Evolutionary conservation across 2,888 invertebrate species (phyloP).

Genomic region (Mactromeris polynyma): DNA sequence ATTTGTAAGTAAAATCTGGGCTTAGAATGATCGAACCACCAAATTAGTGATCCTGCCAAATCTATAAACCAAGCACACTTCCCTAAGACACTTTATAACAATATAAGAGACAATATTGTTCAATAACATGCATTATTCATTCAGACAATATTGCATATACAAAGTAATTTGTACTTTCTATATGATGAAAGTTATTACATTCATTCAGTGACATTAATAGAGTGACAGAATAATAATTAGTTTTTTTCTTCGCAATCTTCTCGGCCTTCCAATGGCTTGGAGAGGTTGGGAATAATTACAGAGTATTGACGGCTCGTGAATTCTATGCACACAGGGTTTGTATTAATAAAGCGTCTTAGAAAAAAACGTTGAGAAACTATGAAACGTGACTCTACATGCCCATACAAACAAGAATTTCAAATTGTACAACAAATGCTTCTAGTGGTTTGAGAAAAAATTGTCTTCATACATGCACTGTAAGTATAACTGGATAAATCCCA

Average conservation of each 20-base stretch:
- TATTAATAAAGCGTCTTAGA: neutral
- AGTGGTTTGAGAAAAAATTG: too few relatives aligned
- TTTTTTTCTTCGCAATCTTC: neutral
- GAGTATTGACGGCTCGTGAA: neutral
- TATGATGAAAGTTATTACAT: neutral
- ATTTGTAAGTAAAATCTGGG: neutral
- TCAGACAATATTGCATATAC: neutral
- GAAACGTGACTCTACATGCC: too few relatives aligned
- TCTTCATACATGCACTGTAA: too few relatives aligned
- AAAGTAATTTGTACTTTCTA: conserved; percentile 4
- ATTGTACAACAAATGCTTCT: too few relatives aligned
- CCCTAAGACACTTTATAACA: neutral
- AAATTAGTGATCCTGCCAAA: neutral
- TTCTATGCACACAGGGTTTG: neutral
- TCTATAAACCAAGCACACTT: neutral
- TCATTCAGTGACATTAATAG: conserved; percentile 6
- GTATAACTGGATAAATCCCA: too few relatives aligned
- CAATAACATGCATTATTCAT: conserved; percentile 13
- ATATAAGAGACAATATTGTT: neutral
- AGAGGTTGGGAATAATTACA: neutral
- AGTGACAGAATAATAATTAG: conserved; percentile 12
- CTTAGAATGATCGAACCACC: neutral
- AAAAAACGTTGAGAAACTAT: neutral
- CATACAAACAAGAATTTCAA: too few relatives aligned
- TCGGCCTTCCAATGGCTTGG: neutral